Conservation (phyloP, 2,888 invertebrate species). For the Andrena hattorfiana region DNA sequence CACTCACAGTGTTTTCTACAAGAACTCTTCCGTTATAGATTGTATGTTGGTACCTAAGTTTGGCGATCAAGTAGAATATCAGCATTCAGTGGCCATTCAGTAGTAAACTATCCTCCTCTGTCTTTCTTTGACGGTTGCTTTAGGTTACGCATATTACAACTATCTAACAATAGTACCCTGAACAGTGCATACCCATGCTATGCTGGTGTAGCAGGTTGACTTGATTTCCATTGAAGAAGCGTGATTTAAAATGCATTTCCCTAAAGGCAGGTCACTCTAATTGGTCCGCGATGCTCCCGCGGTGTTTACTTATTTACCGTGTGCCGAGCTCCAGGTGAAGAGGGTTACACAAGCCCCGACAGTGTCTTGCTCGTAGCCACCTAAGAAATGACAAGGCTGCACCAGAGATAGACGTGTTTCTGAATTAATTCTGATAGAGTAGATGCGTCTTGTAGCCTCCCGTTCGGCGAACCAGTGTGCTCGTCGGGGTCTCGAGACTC, state of each 20-base stretch:
- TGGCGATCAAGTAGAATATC: no score
- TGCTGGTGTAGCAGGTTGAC: no score
- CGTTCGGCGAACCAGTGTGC: slow-evolving; percentile 20
- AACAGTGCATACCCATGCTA: no score
- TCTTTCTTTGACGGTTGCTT: no score
- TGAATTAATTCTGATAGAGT: slow-evolving; percentile 57
- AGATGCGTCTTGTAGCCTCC: slow-evolving; percentile 26
- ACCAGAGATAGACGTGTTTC: slow-evolving; percentile 48
- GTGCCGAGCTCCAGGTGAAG: slow-evolving; percentile 24
- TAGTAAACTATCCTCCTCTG: no score
- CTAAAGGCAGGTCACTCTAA: slow-evolving; percentile 30
- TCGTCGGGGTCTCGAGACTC: background rate
- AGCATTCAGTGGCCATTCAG: no score
- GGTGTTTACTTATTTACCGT: slow-evolving; percentile 54
- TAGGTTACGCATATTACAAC: no score
- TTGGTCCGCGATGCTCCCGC: slow-evolving; percentile 28
- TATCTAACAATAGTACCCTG: no score
- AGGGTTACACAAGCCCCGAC: slow-evolving; percentile 27
- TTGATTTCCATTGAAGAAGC: background rate
- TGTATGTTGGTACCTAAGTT: no score
- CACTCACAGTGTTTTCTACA: no score
- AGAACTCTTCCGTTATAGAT: no score
- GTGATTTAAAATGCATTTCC: slow-evolving; percentile 46
- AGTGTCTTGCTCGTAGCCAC: slow-evolving; percentile 6
- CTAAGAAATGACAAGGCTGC: slow-evolving; percentile 24